Base-by-base conservation (phyloP, 2,113 vertebrate genomes). In the Aegithalos caudatus region DNA sequence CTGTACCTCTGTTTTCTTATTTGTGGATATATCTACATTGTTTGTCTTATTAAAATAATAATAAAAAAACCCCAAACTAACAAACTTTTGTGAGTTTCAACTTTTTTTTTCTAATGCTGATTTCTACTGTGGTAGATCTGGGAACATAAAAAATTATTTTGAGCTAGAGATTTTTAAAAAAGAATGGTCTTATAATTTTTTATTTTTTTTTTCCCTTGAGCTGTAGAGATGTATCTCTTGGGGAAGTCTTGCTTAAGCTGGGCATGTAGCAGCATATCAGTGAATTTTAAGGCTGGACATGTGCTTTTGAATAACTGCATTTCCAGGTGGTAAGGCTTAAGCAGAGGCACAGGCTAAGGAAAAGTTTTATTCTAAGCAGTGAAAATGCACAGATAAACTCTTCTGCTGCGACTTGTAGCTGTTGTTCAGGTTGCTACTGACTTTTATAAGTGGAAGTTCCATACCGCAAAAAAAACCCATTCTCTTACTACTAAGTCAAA, bases 141-240 rank as follows among this genome's bases (percentile, higher is more conserved):
- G 3, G 20, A 73, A 57, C 1, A 54, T 12, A 37, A 80, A 58
- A 71, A 85, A 60, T 29, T 16, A 35, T 44, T 56, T 31, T 53
- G 25, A 74, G 54, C 2, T 31, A 50, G 31, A 74, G 25, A 29
- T 23, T 56, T 53, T 11, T 0, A 10, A 10, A 11, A 25, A 31
- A 6, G 1, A 3, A 48, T 1, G 2, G 5, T 20, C 1, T 66
- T 66, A 4, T n/a, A 53, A 31, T 24, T 45, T 6, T 56, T 20
- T 13, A 13, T 38, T 29, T 20, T 35, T 33, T 33, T 14, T 14
- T 35, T 44, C n/a, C n/a, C n/a, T n/a, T n/a, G n/a, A n/a, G n/a
- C n/a, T n/a, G n/a, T n/a, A n/a, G 19, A 51, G 18, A 27, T 31
- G 3, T 4, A 35, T 38, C 7, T 89, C 25, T 17, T 42, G 8